Evolutionary conservation across 2,797 vertebrate genomes (phyloP), one percentile per base, ranked within the genome.

Genomic region (Enteromius mattozi): DNA sequence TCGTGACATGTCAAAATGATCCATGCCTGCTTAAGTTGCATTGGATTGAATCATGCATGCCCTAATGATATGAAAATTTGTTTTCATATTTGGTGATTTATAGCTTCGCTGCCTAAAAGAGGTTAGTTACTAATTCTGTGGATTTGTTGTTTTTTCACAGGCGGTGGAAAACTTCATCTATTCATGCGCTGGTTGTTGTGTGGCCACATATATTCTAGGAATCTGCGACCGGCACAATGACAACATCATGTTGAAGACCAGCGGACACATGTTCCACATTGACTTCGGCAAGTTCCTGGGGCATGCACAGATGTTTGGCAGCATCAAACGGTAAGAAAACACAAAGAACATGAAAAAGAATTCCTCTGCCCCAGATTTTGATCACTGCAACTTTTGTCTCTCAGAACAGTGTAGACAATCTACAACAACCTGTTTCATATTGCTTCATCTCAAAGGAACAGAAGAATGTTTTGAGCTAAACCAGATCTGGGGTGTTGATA

Each of bases 131-230:
- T 0, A 77, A 27, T 61, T 61, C 14, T 79, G 59, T 33, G 33
- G 0, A 14, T 21, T 19, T 56, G 24, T 82, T 56, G 0, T 37
- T 27, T 80, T 76, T 51, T 65, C 6, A 0, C 91, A 99, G 98
- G 98, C 98, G 0, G 97, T 99, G 92, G 98, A 99, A 92, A 99
- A 99, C 93, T 99, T 99, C 91, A 99, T 99, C 92, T 99, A 97
- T 90, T 99, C 98, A 13, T 99, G 98, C 0, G 98, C 98, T 0
- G 98, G 98, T 90, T 99, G 98, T 93, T 99, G 98, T 0, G 98
- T 99, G 90, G 98, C 98, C 71, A 99, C 98, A 0, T 99, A 99
- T 1, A 95, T 99, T 85, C 91, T 99, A 92, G 98, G 98, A 56
- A 99, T 99, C 92, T 99, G 98, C 0, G 98, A 99, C 91, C 94